A percentile compares a stretch with the other conserved stretches of the same genome.
phyloP scores from a whole-genome alignment of 2,888 invertebrate species.

The Cephalotes varians region DNA sequence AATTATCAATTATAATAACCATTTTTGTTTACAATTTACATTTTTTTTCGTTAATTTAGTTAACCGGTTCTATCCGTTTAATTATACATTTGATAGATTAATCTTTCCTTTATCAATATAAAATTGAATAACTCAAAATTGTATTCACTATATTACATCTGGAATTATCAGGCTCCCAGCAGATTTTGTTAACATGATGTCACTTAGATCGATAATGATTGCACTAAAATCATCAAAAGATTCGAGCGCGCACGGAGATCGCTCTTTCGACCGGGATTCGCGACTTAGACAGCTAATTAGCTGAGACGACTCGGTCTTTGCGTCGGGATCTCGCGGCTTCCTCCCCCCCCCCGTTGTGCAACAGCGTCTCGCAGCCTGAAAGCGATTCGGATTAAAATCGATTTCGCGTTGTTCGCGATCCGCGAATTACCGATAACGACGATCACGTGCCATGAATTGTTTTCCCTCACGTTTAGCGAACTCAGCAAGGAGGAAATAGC shows the following conservation, averaged over 20 bases:
- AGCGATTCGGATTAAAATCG: background rate
- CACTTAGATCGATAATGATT: background rate
- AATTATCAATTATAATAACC: background rate
- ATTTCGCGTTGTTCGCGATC: background rate
- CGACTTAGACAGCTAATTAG: slow-evolving; percentile 58
- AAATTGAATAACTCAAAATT: background rate
- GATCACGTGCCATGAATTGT: slow-evolving; percentile 46
- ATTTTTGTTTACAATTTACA: background rate
- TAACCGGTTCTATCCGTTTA: background rate
- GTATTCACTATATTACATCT: background rate
- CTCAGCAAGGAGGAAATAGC: slow-evolving; percentile 41
- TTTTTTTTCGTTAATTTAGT: background rate
- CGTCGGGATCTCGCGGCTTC: slow-evolving; percentile 38
- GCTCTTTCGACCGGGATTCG: slow-evolving; percentile 19
- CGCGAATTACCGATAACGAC: slow-evolving; percentile 21
- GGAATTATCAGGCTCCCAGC: background rate
- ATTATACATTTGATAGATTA: slow-evolving; percentile 7
- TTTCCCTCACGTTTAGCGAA: slow-evolving; percentile 60
- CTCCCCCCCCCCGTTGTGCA: background rate
- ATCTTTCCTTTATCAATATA: background rate
- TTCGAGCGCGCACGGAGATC: slow-evolving; percentile 27
- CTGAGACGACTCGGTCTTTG: slow-evolving; percentile 53
- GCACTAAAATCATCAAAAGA: background rate
- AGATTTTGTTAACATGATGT: slow-evolving; percentile 5
- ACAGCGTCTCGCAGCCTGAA: background rate